Evolutionary conservation across 2,888 invertebrate species (phyloP).

Genomic region (Atrina japonica): DNA sequence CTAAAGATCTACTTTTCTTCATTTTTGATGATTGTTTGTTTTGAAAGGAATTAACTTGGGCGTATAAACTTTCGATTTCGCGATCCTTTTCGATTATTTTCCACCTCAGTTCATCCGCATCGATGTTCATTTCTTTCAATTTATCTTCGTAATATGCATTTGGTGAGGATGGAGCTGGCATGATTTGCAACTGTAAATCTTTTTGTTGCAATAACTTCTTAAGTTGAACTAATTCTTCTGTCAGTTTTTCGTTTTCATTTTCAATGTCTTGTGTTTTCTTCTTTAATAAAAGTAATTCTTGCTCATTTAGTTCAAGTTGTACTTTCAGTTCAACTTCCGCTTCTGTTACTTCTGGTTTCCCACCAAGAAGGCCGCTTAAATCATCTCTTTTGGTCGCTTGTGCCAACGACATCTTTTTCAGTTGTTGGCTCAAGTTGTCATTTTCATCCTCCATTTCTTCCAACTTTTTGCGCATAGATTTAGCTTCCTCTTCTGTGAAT

Average conservation of each 20-base stretch:
- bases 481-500: slow-evolving; percentile 94
- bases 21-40: slow-evolving; percentile 47
- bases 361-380: slow-evolving; percentile 82
- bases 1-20: slow-evolving; percentile 79
- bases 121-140: slow-evolving; percentile 84
- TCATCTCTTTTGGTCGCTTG: slow-evolving; percentile 40
- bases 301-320: slow-evolving; percentile 93
- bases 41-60: slow-evolving; percentile 51
- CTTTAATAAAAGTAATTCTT: slow-evolving; percentile 91
- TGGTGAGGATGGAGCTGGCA: slow-evolving; percentile 62
- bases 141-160: slow-evolving; percentile 84
- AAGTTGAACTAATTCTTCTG: slow-evolving; percentile 64
- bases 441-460: slow-evolving; percentile 97
- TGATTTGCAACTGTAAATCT: slow-evolving; percentile 44
- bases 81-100: slow-evolving; percentile 89
- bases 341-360: slow-evolving; percentile 81
- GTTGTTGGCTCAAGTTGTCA: slow-evolving; percentile 95
- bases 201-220: slow-evolving; percentile 63
- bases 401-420: slow-evolving; percentile 92
- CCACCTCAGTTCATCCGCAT: slow-evolving; percentile 87
- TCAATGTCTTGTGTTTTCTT: slow-evolving; percentile 92
- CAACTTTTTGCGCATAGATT: slow-evolving; percentile 91
- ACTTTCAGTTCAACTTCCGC: slow-evolving; percentile 88
- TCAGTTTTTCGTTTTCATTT: slow-evolving; percentile 86
- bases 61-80: slow-evolving; percentile 88